phyloP scores from a whole-genome alignment of 2,888 invertebrate genomes.

The Leptarthrus brevirostris region DNA sequence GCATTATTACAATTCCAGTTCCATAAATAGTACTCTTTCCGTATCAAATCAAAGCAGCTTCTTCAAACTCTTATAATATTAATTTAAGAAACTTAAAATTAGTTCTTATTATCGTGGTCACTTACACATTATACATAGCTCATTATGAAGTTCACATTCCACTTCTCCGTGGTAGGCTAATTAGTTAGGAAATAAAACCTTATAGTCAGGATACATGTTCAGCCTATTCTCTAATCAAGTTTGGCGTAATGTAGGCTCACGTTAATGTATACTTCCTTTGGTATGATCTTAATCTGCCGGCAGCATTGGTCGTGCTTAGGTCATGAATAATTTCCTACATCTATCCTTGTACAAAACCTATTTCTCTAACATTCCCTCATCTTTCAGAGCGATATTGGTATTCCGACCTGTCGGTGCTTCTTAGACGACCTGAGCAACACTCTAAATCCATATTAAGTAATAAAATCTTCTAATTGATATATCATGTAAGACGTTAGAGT shows the following conservation, averaged over 20 bases:
- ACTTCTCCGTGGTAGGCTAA: neutral
- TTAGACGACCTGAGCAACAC: conserved; percentile 13
- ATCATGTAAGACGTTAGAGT: conserved; percentile 41
- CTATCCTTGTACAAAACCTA: neutral
- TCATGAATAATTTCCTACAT: conserved; percentile 27
- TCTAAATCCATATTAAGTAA: conserved; percentile 7
- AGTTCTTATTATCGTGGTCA: no score
- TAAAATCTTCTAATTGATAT: conserved; percentile 46
- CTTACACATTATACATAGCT: no score
- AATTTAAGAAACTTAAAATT: no score
- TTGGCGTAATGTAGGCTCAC: conserved; percentile 32
- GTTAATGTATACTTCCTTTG: neutral
- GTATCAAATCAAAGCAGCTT: no score
- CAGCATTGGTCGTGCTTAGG: conserved; percentile 1
- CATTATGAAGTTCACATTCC: no score
- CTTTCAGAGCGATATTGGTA: neutral
- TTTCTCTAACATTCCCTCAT: neutral
- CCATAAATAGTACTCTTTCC: no score
- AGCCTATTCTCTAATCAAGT: no score
- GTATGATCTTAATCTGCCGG: conserved; percentile 14
- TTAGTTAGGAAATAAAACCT: neutral
- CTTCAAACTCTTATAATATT: no score
- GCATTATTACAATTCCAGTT: no score
- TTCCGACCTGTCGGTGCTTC: conserved; percentile 4
- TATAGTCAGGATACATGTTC: no score